phyloP scores from a whole-genome alignment of 2,113 vertebrate genomes.

The Paradoxurus hermaphroditus region DNA sequence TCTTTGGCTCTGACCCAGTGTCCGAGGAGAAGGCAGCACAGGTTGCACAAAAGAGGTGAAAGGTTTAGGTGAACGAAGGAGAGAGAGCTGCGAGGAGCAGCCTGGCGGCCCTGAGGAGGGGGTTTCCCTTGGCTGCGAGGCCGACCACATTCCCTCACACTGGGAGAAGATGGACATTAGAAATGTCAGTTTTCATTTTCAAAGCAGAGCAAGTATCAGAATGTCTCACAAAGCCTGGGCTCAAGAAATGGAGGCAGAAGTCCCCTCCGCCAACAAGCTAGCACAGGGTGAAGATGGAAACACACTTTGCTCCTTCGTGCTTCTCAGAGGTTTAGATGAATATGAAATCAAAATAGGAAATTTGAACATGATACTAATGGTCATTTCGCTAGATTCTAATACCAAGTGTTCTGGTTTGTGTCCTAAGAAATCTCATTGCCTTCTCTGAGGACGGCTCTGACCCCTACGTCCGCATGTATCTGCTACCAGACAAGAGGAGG shows the following conservation, averaged over 20 bases:
- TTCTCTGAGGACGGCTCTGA: conserved; percentile 95
- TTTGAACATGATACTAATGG: background rate
- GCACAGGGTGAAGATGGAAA: background rate
- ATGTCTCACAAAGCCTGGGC: background rate
- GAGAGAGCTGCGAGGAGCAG: background rate
- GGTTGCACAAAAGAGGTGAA: background rate
- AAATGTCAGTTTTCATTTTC: background rate
- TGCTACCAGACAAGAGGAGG: conserved; percentile 95
- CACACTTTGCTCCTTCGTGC: background rate
- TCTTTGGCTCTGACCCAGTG: background rate
- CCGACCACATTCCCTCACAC: background rate
- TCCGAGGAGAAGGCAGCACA: background rate
- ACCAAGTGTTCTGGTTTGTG: conserved; percentile 1
- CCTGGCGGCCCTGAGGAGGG: background rate
- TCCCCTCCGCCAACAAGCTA: fast-evolving
- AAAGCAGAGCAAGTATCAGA: background rate
- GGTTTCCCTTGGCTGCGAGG: background rate
- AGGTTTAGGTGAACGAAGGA: background rate
- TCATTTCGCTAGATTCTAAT: background rate
- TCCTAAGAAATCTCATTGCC: conserved; percentile 92
- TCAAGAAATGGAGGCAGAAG: background rate
- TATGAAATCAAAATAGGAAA: background rate
- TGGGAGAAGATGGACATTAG: background rate
- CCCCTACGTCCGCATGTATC: conserved; percentile 95
- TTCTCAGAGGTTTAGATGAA: background rate